Evolutionary conservation across 2,888 invertebrate genomes (phyloP).

Genomic region (Plebejus melissa): DNA sequence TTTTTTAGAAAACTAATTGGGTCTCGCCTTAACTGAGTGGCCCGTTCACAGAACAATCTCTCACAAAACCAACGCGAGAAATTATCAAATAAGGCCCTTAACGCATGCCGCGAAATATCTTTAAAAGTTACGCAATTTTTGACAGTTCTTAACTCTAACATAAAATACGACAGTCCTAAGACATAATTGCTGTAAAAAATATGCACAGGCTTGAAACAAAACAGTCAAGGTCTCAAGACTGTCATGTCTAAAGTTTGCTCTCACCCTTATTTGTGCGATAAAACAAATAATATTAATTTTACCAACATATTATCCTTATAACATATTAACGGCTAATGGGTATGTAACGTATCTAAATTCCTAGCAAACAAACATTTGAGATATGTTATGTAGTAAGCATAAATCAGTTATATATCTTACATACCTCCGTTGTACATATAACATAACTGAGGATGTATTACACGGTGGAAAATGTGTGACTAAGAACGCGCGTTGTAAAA

Average conservation of each 20-base stretch:
- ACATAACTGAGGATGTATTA: conserved; percentile 1
- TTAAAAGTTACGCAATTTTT: not conserved
- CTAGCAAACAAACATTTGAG: not conserved
- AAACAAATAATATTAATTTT: not conserved
- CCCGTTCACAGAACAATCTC: conserved; percentile 48
- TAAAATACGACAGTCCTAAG: too few species aligned
- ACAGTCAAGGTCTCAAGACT: too few species aligned
- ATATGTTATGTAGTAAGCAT: conserved; percentile 4
- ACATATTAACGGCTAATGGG: not conserved
- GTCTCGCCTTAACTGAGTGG: conserved; percentile 38
- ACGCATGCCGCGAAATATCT: not conserved
- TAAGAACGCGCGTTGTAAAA: conserved; percentile 5
- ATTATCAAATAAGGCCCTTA: conserved; percentile 37
- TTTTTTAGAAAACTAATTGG: conserved; percentile 48
- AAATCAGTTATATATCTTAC: conserved; percentile 1
- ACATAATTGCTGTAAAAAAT: too few species aligned
- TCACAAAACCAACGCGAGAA: conserved; percentile 53
- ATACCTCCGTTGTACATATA: not conserved
- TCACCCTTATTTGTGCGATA: not conserved
- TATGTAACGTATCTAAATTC: not conserved
- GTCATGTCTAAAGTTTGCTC: too few species aligned
- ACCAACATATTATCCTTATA: not conserved
- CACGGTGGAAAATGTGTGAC: conserved; percentile 18
- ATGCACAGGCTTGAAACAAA: too few species aligned
- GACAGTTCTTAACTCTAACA: too few species aligned